Evolutionary conservation across 2,113 vertebrate species (phyloP).

Genomic region (Macquaria ambigua): DNA sequence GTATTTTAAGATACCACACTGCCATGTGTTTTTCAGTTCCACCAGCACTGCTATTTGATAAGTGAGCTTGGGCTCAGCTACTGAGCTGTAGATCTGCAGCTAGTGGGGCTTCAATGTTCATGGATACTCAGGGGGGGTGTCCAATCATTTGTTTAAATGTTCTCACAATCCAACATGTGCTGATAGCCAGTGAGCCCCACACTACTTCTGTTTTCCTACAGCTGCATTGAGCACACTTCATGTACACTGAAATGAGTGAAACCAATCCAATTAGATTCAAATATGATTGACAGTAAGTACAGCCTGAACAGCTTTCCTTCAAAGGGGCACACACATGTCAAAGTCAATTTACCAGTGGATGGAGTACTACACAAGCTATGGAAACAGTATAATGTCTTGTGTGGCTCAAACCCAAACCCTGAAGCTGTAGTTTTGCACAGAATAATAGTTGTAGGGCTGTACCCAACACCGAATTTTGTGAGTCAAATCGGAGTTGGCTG

Average conservation of each 20-base stretch:
- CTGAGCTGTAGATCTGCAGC: neutral
- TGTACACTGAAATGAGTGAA: neutral
- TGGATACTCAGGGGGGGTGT: neutral
- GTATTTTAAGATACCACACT: constrained; percentile 11
- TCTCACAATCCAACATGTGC: neutral
- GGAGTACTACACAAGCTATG: neutral
- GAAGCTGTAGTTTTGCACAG: neutral
- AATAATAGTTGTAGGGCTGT: neutral
- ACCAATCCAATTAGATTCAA: neutral
- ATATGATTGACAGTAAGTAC: neutral
- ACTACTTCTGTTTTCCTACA: neutral
- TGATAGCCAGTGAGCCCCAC: too few species aligned
- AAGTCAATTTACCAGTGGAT: neutral
- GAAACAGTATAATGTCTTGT: neutral
- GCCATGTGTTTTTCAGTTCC: neutral
- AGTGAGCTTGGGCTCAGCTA: neutral
- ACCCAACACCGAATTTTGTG: too few species aligned
- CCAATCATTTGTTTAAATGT: neutral
- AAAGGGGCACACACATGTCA: neutral
- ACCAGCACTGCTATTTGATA: constrained; percentile 14
- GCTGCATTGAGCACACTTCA: neutral
- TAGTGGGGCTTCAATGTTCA: neutral
- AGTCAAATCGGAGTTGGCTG: too few species aligned
- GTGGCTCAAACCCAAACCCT: neutral
- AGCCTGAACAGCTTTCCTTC: constrained; percentile 11